Evolutionary conservation across 2,797 vertebrate species (phyloP), one percentile per base, ranked within the genome.

Genomic region (Bucorvus abyssinicus): DNA sequence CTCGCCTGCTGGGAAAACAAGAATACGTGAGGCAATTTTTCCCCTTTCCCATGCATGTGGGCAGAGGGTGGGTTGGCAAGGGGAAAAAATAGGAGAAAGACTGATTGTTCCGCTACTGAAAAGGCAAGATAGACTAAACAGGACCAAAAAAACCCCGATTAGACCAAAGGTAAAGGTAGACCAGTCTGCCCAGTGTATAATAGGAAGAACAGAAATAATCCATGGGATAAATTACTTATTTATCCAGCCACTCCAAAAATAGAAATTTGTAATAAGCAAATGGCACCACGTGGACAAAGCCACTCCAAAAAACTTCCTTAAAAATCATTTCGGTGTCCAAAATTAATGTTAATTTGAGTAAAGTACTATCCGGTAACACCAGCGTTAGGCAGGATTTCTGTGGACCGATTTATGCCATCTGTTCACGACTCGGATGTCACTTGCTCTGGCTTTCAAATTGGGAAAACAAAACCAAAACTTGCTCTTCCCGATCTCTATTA

Each of bases 351-450:
- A 84, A 74, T 82, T 90, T 65, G 76, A 71, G 76, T 73, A 63
- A 81, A 87, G 69, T 81, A 93, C 91, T 65, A 65, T 36, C 89
- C 3, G 23, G 69, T 69, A 87, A 87, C 87, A 93, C 50, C 38
- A 47, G 44, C 4, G 0, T 57, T 56, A 78, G 61, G 82, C 85
- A 90, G 76, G 76, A 87, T 91, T 96, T 94, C 47, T 81, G 85
- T 73, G 81, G 84, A 89, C 82, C 94, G 94, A 94, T 82, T 88
- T 86, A 84, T 76, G 87, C 95, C 95, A 91, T 94, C 91, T 96
- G 96, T 90, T 97, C 80, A 5, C 32, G 0, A 94, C 73, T 91
- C 32, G 13, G 76, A 88, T 90, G 49, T 86, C 86, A 73, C 59
- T 88, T 90, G 87, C 93, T 93, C 73, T 61, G 60, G 67, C 63